Conservation (phyloP, 2,888 invertebrate genomes). For the Scaptomyza flava region DNA sequence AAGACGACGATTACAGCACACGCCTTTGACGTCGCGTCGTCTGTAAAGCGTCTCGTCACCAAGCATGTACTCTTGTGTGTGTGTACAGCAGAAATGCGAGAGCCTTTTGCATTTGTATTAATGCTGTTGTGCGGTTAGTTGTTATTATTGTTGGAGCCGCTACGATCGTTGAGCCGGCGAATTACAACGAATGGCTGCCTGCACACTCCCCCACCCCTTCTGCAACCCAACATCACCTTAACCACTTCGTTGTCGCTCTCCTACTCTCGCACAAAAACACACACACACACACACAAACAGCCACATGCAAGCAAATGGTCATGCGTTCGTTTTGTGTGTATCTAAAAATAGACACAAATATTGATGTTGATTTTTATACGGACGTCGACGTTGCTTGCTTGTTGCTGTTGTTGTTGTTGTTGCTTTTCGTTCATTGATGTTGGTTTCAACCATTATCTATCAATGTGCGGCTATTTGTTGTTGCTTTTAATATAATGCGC, state of each 20-base stretch:
- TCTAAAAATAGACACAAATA: slow-evolving; percentile 81
- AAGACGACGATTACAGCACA: slow-evolving; percentile 46
- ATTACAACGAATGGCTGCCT: slow-evolving; percentile 51
- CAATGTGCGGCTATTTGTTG: slow-evolving; percentile 71
- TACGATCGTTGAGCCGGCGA: slow-evolving; percentile 74
- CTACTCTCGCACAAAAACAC: slow-evolving; percentile 28
- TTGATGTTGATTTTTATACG: slow-evolving; percentile 80
- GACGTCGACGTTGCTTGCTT: slow-evolving; percentile 43
- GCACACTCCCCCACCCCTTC: slow-evolving; percentile 12
- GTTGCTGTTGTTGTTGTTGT: slow-evolving; percentile 2
- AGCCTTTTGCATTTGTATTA: slow-evolving; percentile 52
- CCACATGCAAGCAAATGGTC: slow-evolving; percentile 46
- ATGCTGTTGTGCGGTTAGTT: not conserved
- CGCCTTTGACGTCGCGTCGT: slow-evolving; percentile 62
- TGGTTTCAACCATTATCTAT: slow-evolving; percentile 77
- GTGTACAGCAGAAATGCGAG: slow-evolving; percentile 17
- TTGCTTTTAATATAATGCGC: slow-evolving; percentile 74
- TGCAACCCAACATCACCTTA: not conserved
- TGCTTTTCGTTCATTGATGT: slow-evolving; percentile 32
- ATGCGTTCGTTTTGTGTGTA: slow-evolving; percentile 67
- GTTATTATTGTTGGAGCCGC: slow-evolving; percentile 24
- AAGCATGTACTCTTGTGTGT: slow-evolving; percentile 21
- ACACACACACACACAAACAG: slow-evolving; percentile 23
- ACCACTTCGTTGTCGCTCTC: slow-evolving; percentile 20
- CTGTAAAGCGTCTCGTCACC: slow-evolving; percentile 66